Percentiles rank a stretch among this genome's conserved stretches.
Conservation (phyloP, 1,140 invertebrate species). For the Bombus difficillimus region DNA sequence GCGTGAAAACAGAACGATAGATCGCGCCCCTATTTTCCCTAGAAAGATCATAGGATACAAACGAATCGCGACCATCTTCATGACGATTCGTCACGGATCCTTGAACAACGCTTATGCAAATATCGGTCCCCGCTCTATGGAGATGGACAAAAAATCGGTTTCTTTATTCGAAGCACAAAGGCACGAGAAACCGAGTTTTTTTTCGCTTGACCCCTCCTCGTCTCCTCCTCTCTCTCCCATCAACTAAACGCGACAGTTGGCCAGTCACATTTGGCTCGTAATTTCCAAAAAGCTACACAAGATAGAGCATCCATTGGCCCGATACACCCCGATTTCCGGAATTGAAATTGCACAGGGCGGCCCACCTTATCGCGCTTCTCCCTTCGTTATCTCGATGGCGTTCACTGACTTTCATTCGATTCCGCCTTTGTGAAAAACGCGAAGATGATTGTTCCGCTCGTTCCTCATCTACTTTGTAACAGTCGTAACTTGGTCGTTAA, state of each 20-base stretch:
- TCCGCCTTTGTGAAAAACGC: conserved; percentile 54
- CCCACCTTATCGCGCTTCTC: conserved; percentile 54
- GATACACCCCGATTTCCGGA: conserved; percentile 41
- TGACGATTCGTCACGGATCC: conserved; percentile 76
- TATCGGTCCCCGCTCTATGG: conserved; percentile 72
- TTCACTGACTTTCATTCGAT: conserved; percentile 51
- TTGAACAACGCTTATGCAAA: conserved; percentile 77
- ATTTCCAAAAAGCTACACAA: conserved; percentile 77
- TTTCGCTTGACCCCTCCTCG: conserved; percentile 4
- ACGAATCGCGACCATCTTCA: conserved; percentile 57
- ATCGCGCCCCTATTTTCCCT: conserved; percentile 10
- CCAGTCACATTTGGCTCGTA: conserved; percentile 66
- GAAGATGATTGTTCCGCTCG: neutral
- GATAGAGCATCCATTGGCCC: conserved; percentile 27
- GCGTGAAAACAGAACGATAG: conserved; percentile 35
- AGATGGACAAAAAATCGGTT: conserved; percentile 46
- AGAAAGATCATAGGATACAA: conserved; percentile 67
- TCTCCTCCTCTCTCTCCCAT: conserved; percentile 44
- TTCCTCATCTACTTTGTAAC: neutral
- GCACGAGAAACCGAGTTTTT: conserved; percentile 14
- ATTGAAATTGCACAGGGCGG: conserved; percentile 51
- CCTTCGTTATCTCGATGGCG: conserved; percentile 59
- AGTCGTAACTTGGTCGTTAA: conserved; percentile 18
- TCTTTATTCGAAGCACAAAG: conserved; percentile 60
- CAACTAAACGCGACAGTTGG: conserved; percentile 72